Conservation (phyloP, 2,888 invertebrate genomes). For the Acronicta psi region DNA sequence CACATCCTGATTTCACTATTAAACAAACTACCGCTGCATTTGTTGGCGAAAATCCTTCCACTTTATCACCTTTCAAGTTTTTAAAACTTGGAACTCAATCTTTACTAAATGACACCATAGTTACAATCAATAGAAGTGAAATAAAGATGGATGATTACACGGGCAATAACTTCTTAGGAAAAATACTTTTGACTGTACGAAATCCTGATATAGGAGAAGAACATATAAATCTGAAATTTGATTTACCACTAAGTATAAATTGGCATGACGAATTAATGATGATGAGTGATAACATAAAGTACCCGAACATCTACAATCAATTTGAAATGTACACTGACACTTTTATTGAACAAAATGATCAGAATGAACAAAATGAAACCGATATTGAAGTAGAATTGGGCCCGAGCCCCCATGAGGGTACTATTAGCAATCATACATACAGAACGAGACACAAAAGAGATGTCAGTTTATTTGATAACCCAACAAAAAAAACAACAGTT, state of each 20-base stretch:
- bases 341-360: background rate
- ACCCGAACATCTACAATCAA: constrained; percentile 2
- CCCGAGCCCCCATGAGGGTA: background rate
- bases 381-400: background rate
- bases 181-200: constrained; percentile 29
- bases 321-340: constrained; percentile 3
- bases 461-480: background rate
- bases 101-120: background rate
- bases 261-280: constrained; percentile 22
- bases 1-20: background rate
- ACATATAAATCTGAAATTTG: constrained; percentile 24
- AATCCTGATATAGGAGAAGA: constrained; percentile 21
- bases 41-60: background rate
- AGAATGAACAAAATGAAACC: background rate
- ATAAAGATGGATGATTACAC: background rate
- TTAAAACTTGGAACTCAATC: background rate
- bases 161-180: constrained; percentile 16
- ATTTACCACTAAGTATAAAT: constrained; percentile 32
- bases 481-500: no score
- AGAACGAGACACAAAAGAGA: constrained; percentile 7
- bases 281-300: constrained; percentile 4
- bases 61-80: no score
- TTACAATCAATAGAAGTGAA: constrained; percentile 22
- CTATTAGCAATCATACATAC: background rate
- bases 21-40: no score